Conservation (phyloP, 2,797 vertebrate species). For the Pygocentrus nattereri region DNA sequence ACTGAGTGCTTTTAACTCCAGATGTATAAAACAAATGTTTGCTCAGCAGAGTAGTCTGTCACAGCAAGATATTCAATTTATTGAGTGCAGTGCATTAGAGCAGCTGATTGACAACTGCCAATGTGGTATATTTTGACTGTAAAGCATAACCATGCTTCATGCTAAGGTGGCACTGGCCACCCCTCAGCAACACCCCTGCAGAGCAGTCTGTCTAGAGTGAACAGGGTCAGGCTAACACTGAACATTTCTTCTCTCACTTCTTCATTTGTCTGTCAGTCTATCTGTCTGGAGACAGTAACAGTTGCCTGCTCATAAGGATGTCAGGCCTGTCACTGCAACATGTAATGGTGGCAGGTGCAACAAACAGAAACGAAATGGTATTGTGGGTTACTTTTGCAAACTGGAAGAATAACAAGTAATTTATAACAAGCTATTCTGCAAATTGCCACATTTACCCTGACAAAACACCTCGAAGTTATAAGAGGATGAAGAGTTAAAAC, state of each 20-base stretch:
- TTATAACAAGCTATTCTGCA: background rate
- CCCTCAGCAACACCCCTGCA: conserved; percentile 30
- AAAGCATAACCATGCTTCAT: no score
- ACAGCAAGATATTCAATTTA: no score
- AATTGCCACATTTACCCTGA: background rate
- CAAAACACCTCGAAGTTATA: background rate
- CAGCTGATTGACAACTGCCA: no score
- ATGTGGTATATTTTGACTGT: no score
- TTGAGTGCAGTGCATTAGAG: no score
- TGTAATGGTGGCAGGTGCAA: background rate
- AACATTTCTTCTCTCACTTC: conserved; percentile 84
- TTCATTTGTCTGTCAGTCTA: conserved; percentile 87
- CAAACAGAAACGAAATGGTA: background rate
- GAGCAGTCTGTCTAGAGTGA: conserved; percentile 79
- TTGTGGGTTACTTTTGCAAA: conserved; percentile 4
- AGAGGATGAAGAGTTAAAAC: conserved; percentile 11
- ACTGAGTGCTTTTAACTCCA: no score
- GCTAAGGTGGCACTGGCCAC: no score
- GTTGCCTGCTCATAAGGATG: conserved; percentile 41
- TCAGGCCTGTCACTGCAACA: background rate
- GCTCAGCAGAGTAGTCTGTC: no score
- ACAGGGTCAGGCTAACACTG: conserved; percentile 81
- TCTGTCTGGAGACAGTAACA: conserved; percentile 76
- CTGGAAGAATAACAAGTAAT: background rate
- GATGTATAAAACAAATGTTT: no score